A percentile compares a stretch with the other conserved stretches of the same genome.
Conservation (phyloP, 2,888 invertebrate species). For the Fragum sueziense region DNA sequence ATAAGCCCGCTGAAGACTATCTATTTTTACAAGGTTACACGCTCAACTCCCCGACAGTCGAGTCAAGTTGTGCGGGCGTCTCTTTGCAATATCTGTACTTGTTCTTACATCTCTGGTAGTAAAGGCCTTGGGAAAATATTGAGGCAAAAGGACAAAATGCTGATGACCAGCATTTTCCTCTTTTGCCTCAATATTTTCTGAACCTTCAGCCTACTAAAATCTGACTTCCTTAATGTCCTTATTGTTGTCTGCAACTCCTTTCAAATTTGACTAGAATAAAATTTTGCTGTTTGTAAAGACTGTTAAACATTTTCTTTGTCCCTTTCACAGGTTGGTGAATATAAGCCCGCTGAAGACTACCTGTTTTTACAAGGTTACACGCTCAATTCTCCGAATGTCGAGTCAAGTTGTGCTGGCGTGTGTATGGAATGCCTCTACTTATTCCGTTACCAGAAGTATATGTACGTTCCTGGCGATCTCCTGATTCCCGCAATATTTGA, state of each 20-base stretch:
- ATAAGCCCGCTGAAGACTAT: constrained; percentile 55
- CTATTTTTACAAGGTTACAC: constrained; percentile 43
- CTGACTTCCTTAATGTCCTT: no score
- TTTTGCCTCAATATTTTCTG: no score
- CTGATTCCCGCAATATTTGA: constrained; percentile 75
- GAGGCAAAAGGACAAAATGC: no score
- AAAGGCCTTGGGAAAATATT: no score
- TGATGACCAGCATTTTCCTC: no score
- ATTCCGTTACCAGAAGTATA: constrained; percentile 70
- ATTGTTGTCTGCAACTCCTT: no score
- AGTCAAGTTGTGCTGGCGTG: constrained; percentile 64
- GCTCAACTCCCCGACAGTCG: constrained; percentile 37
- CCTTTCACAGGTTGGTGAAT: constrained; percentile 59
- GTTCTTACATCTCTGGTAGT: constrained; percentile 70
- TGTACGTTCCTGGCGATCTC: constrained; percentile 74
- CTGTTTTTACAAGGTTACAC: constrained; percentile 43
- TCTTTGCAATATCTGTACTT: constrained; percentile 77
- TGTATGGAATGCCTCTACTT: constrained; percentile 77
- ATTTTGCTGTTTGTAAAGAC: no score
- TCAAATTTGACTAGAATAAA: no score
- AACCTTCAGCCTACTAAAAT: no score
- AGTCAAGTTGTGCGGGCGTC: constrained; percentile 64
- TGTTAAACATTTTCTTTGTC: no score
- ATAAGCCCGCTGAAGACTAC: constrained; percentile 54
- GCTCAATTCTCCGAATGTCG: constrained; percentile 38